Evolutionary conservation across 2,113 vertebrate genomes (phyloP).

Genomic region (Enhydra lutris): DNA sequence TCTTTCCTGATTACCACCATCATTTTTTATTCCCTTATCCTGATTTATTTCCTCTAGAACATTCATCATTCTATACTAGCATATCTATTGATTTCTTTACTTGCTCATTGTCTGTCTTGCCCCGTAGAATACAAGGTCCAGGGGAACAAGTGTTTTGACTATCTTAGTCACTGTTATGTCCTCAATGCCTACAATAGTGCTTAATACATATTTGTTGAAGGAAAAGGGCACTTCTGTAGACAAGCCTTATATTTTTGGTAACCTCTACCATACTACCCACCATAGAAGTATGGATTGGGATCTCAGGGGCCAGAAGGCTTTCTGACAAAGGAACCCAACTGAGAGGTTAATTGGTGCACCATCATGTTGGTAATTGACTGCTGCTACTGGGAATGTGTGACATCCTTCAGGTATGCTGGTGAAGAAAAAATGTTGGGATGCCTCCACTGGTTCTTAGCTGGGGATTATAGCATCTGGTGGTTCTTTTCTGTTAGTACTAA

Average conservation of each 20-base stretch:
- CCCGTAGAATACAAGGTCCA: neutral
- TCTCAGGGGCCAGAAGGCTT: neutral
- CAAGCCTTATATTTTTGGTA: neutral
- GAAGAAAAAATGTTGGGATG: neutral
- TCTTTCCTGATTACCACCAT: neutral
- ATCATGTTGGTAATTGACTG: neutral
- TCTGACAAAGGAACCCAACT: neutral
- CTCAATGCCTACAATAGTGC: neutral
- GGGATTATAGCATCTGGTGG: neutral
- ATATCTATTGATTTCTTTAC: neutral
- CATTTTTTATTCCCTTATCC: neutral
- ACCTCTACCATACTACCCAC: fast-evolving
- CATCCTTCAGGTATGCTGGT: too few species aligned
- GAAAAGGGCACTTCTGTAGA: neutral
- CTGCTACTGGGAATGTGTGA: neutral
- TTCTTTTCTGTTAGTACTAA: neutral
- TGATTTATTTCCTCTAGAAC: neutral
- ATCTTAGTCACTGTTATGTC: neutral
- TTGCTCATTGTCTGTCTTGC: neutral
- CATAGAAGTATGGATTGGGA: neutral
- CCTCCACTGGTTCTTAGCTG: neutral
- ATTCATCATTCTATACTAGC: neutral
- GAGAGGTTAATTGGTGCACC: neutral
- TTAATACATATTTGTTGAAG: neutral
- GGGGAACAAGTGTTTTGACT: neutral